A percentile compares a stretch with the other conserved stretches of the same genome.
Evolutionary conservation across 2,888 invertebrate genomes (phyloP).

Genomic region (Pachycephus smyrnensis): DNA sequence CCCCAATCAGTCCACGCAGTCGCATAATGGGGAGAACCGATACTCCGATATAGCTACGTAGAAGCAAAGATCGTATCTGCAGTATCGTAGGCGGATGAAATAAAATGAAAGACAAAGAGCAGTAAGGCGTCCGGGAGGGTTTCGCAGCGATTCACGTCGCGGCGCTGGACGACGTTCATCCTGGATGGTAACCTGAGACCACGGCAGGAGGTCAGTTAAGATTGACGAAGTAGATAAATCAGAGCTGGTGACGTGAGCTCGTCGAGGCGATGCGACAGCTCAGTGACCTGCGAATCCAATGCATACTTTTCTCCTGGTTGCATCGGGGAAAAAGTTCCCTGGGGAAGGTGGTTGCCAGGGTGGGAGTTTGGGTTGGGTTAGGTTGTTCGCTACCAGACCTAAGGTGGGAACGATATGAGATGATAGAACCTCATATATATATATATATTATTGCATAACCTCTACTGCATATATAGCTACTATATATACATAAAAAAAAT

Average conservation of each 20-base stretch:
- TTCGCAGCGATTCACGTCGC: conserved; percentile 21
- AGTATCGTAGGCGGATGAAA: conserved; percentile 15
- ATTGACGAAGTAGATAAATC: conserved; percentile 66
- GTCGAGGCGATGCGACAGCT: conserved; percentile 62
- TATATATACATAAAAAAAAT: conserved; percentile 7
- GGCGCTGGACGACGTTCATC: conserved; percentile 35
- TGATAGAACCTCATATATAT: conserved; percentile 26
- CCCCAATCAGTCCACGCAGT: background rate
- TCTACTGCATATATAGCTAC: too few species aligned
- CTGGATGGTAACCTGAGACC: conserved; percentile 59
- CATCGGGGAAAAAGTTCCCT: conserved; percentile 1
- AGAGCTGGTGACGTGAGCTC: conserved; percentile 55
- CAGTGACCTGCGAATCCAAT: conserved; percentile 67
- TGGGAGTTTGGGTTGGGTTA: background rate
- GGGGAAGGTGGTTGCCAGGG: background rate
- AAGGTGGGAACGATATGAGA: too few species aligned
- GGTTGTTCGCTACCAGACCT: too few species aligned
- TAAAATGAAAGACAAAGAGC: conserved; percentile 48
- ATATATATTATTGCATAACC: too few species aligned
- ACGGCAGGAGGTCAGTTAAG: conserved; percentile 62
- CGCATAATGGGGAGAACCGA: background rate
- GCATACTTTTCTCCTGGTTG: conserved; percentile 51
- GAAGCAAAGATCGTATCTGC: too few species aligned
- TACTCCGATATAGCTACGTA: too few species aligned
- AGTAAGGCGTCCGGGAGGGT: conserved; percentile 2